These are phyloP conservation scores for Standfussiana lucernea DNA, from an alignment of 2,888 invertebrate species.

Conservation along the genomic window DNA sequence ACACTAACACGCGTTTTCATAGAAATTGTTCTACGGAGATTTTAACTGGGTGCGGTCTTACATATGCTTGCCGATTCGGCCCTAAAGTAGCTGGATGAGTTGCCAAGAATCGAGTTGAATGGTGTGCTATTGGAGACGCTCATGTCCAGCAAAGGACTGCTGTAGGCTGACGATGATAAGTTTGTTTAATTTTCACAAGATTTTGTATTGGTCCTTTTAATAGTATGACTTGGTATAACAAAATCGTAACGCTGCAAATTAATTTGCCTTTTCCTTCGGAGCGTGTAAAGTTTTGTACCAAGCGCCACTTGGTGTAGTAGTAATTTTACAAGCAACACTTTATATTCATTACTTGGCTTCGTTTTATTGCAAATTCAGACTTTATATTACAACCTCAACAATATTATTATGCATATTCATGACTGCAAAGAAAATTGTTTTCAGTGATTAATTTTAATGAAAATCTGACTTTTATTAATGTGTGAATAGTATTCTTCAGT, in stretches of 20 bases:
- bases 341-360: slow-evolving; percentile 18
- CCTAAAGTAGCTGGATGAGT: not conserved
- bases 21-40: too few relatives aligned
- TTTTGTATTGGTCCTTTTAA: not conserved
- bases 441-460: not conserved
- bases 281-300: not conserved
- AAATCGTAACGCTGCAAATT: not conserved
- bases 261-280: not conserved
- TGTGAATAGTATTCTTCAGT: not conserved
- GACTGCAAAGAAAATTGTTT: slow-evolving; percentile 1
- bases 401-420: slow-evolving; percentile 10
- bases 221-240: not conserved
- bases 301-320: not conserved
- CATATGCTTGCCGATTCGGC: too few relatives aligned
- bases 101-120: not conserved
- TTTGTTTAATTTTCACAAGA: not conserved
- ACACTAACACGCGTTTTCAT: too few relatives aligned
- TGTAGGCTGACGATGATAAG: not conserved
- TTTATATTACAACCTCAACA: slow-evolving; percentile 4
- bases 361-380: slow-evolving; percentile 22
- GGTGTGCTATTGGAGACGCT: not conserved
- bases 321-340: not conserved
- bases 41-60: too few relatives aligned
- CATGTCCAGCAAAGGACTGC: not conserved
- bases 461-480: not conserved